phyloP scores from a whole-genome alignment of 1,140 invertebrate species.

The Magallana gigas region DNA sequence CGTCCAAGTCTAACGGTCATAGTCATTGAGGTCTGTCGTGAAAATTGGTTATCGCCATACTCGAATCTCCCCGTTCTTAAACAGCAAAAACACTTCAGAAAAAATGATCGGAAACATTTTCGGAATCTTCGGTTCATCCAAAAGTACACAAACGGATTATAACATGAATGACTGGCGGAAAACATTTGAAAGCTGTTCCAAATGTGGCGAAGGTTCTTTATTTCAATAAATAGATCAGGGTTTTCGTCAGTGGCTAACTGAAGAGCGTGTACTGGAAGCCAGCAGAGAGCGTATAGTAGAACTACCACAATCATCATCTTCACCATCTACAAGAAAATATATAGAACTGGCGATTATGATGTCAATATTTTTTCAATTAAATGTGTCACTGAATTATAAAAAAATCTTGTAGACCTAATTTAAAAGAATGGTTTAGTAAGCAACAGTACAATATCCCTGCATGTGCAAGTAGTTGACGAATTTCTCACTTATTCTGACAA shows the following conservation, averaged over 20 bases:
- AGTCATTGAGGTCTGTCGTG: slow-evolving; percentile 25
- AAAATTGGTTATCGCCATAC: not conserved
- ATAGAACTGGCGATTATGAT: no score
- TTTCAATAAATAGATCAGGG: slow-evolving; percentile 68
- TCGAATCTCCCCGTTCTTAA: not conserved
- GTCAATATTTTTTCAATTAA: no score
- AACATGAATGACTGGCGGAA: slow-evolving; percentile 94
- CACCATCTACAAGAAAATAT: slow-evolving; percentile 87
- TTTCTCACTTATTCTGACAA: no score
- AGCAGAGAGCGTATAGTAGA: slow-evolving; percentile 90
- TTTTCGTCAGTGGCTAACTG: slow-evolving; percentile 78
- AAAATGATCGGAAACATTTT: slow-evolving; percentile 76
- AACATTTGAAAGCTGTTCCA: slow-evolving; percentile 85
- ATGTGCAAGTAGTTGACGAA: no score
- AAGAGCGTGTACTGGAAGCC: slow-evolving; percentile 90
- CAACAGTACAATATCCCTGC: no score
- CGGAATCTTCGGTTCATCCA: slow-evolving; percentile 93
- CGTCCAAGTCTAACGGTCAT: not conserved
- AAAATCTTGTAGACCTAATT: no score
- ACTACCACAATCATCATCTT: slow-evolving; percentile 95
- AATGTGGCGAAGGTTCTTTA: slow-evolving; percentile 80
- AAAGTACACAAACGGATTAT: slow-evolving; percentile 96
- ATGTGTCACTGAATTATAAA: no score
- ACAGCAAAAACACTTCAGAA: slow-evolving; percentile 59
- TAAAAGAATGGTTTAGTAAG: no score